Base-by-base conservation (phyloP, 2,797 vertebrate genomes). In the Anisognathus igniventris region DNA sequence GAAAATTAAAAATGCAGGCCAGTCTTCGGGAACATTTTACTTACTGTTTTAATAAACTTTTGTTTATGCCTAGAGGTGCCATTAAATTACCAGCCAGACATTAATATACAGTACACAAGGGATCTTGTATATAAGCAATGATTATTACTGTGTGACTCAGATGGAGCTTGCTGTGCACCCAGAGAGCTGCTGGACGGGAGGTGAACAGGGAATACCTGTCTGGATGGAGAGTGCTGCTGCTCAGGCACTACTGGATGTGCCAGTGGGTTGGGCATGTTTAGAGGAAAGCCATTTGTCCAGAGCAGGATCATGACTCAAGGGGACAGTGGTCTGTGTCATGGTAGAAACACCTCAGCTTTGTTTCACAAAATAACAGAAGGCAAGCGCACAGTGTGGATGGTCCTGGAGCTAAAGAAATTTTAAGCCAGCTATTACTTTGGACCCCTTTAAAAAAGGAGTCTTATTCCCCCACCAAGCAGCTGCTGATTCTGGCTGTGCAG, bases 31-130 rank as follows among this genome's bases (percentile, higher is more conserved):
- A 97, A 97, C 97, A 96, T 96, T 98, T 97, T 97, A 96, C 97
- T 98, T 97, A 96, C 97, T 96, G 94, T 98, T 98, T 98, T 98
- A 98, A 98, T 98, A 98, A 98, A 97, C 91, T 96, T 98, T 97
- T 98, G 98, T 98, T 98, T 98, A 98, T 98, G 98, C 98, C 98
- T 98, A 96, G 97, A 98, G 97, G 98, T 98, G 97, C 97, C 96
- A 95, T 98, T 98, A 98, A 98, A 98, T 98, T 98, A 97, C 97
- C 95, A 98, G 93, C 83, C 96, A 98, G 97, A 95, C 97, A 96
- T 98, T 98, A 98, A 97, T 98, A 97, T 97, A 96, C 94, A 93
- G 96, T 96, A 97, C 97, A 95, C 97, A 92, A 92, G 98, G 97
- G 97, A 98, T 80, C 76, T 71, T 94, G 95, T 83, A 71, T 95